Evolutionary conservation across 2,888 invertebrate genomes (phyloP), one percentile per base, ranked within the genome.

Genomic region (Ichneumon xanthorius): DNA sequence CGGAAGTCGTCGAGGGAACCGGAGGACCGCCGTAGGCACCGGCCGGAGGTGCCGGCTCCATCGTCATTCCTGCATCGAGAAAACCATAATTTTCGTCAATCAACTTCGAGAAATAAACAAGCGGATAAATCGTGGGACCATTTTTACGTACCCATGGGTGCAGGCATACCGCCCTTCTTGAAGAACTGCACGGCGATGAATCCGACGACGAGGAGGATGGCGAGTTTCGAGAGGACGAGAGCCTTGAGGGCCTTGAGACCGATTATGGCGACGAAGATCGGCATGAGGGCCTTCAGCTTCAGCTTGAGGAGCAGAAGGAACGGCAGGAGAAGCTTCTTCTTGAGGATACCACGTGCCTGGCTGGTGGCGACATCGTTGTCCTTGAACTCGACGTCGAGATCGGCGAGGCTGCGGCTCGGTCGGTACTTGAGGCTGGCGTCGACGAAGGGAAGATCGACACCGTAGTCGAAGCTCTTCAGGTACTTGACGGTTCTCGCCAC

Each of bases 171-270:
- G 94, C 96, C 95, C 95, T 97, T 97, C 94, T 97, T 97, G 85
- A 97, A 94, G 90, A 98, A 94, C 92, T 97, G 97, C 94, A 97
- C 96, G 88, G 97, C 96, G 72, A 98, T 95, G 95, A 98, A 98
- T 84, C 97, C 97, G 73, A 97, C 95, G 68, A 98, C 98, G 85
- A 97, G 95, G 50, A 96, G 95, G 92, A 98, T 96, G 86, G 98
- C 97, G 89, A 98, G 95, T 94, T 98, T 98, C 92, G 97, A 97
- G 90, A 98, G 95, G 86, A 98, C 96, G 87, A 98, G 95, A 85
- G 98, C 98, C 94, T 98, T 98, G 90, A 97, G 95, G 33, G 98
- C 97, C 94, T 98, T 98, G 89, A 98, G 94, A 87, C 97, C 97
- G 92, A 97, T 96, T 90, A 97, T 94, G 65, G 96, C 96, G 45